phyloP scores from a whole-genome alignment of 2,113 vertebrate genomes.

The Channa maculata region DNA sequence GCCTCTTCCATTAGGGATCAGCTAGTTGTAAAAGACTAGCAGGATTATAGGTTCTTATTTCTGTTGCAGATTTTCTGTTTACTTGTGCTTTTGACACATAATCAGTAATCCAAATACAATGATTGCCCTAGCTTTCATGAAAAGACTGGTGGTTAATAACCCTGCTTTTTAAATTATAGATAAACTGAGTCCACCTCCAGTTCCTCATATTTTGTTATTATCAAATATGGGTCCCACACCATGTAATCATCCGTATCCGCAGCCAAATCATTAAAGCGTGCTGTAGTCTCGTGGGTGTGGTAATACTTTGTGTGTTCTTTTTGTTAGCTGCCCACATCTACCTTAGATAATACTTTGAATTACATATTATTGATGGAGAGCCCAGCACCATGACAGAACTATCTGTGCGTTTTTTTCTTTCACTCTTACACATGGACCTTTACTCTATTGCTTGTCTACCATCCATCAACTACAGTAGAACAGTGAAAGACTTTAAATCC shows the following conservation, averaged over 20 bases:
- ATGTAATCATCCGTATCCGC: slow-evolving; percentile 14
- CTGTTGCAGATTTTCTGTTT: slow-evolving; percentile 35
- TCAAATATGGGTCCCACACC: neutral
- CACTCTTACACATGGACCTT: neutral
- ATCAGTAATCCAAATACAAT: slow-evolving; percentile 44
- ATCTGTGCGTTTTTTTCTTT: slow-evolving; percentile 15
- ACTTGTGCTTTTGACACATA: neutral
- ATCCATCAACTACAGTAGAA: slow-evolving; percentile 18
- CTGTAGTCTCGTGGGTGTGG: slow-evolving; percentile 14
- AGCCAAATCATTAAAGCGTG: slow-evolving; percentile 14
- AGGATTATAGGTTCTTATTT: slow-evolving; percentile 65
- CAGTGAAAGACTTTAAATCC: slow-evolving; percentile 16
- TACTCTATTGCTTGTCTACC: neutral
- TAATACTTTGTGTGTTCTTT: slow-evolving; percentile 7
- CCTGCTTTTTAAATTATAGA: slow-evolving; percentile 37
- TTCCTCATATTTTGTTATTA: slow-evolving; percentile 18
- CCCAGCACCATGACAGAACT: neutral
- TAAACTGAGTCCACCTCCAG: slow-evolving; percentile 5
- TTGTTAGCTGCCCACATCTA: neutral
- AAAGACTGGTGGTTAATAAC: slow-evolving; percentile 42
- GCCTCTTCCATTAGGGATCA: slow-evolving; percentile 58
- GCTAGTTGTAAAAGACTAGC: slow-evolving; percentile 34
- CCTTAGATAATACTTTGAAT: slow-evolving; percentile 3
- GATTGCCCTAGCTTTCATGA: slow-evolving; percentile 29
- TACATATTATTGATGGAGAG: slow-evolving; percentile 19